Percentiles rank a stretch among this genome's conserved stretches.
Evolutionary conservation across 2,113 vertebrate genomes (phyloP).

Genomic region (Campylomormyrus tamandua): DNA sequence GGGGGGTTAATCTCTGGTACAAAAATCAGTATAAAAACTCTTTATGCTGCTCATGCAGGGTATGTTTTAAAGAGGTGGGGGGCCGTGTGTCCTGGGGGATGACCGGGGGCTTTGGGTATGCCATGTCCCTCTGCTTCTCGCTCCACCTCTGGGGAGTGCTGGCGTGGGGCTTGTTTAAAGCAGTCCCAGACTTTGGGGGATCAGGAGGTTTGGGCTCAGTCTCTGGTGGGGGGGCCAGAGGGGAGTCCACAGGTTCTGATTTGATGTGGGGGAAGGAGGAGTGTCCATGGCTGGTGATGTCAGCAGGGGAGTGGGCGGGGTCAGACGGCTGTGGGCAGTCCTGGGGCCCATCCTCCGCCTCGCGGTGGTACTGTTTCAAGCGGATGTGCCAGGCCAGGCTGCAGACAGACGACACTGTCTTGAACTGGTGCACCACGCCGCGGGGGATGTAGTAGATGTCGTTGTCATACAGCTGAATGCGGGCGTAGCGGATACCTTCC

Average conservation of each 20-base stretch:
- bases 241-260: constrained; percentile 51
- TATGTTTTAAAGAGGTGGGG: constrained; percentile 56
- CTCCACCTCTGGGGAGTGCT: constrained; percentile 51
- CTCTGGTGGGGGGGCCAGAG: constrained; percentile 51
- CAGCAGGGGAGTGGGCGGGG: constrained; percentile 43
- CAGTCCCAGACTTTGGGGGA: constrained; percentile 45
- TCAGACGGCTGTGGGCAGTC: constrained; percentile 35
- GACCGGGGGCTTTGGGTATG: constrained; percentile 56
- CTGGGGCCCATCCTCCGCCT: constrained; percentile 52
- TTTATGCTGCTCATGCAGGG: constrained; percentile 70
- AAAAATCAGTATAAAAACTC: constrained; percentile 77
- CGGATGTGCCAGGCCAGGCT: constrained; percentile 95
- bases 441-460: constrained; percentile 98
- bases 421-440: constrained; percentile 97
- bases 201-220: constrained; percentile 55
- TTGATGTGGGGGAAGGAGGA: constrained; percentile 51
- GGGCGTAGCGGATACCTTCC: constrained; percentile 91
- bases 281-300: constrained; percentile 50
- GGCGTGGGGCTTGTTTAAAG: constrained; percentile 54
- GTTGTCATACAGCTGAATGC: constrained; percentile 87
- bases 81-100: constrained; percentile 69
- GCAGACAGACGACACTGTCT: constrained; percentile 91
- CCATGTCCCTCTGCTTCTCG: constrained; percentile 67
- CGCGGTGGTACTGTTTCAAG: constrained; percentile 74
- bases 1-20: constrained; percentile 60